Evolutionary conservation across 2,797 vertebrate genomes (phyloP).

Genomic region (Acrossocheilus fasciatus): DNA sequence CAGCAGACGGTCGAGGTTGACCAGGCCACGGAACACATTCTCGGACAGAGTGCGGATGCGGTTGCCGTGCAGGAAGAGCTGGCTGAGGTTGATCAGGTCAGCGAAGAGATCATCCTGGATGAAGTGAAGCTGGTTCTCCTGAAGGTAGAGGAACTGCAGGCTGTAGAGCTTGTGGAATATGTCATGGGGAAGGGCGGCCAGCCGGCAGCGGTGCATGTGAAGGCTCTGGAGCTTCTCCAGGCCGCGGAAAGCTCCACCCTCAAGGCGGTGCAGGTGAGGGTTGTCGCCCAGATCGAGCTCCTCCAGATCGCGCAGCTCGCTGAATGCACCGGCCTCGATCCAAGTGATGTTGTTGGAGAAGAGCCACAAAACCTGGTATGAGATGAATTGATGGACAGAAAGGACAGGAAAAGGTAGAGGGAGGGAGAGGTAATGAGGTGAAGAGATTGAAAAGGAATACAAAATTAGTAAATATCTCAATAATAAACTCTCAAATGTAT

Average conservation of each 20-base stretch:
- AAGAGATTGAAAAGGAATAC: not conserved
- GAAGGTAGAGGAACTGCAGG: slow-evolving; percentile 97
- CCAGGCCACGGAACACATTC: slow-evolving; percentile 91
- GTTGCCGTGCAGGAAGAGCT: slow-evolving; percentile 95
- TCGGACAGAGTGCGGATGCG: slow-evolving; percentile 92
- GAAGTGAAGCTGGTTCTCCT: slow-evolving; percentile 95
- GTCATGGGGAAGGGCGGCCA: slow-evolving; percentile 88
- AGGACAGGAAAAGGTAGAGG: slow-evolving; percentile 48
- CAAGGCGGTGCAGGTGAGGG: slow-evolving; percentile 88
- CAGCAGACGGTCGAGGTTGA: slow-evolving; percentile 92
- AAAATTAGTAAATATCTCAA: slow-evolving; percentile 27
- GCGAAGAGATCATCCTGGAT: slow-evolving; percentile 96
- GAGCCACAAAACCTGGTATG: slow-evolving; percentile 89
- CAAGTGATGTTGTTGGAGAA: slow-evolving; percentile 97
- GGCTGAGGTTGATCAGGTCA: slow-evolving; percentile 95
- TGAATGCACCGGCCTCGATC: slow-evolving; percentile 94
- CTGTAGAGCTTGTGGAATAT: slow-evolving; percentile 95
- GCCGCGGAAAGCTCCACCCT: slow-evolving; percentile 93
- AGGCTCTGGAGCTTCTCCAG: slow-evolving; percentile 94
- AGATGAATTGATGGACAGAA: not conserved
- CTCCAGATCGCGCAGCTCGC: slow-evolving; percentile 93
- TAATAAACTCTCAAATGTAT: not conserved
- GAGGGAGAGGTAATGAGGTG: not conserved
- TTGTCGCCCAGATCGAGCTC: slow-evolving; percentile 98
- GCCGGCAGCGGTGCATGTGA: slow-evolving; percentile 94